Percentiles rank a stretch among this genome's conserved stretches.
Evolutionary conservation across 2,797 vertebrate genomes (phyloP).

Genomic region (Pelobates cultripes): DNA sequence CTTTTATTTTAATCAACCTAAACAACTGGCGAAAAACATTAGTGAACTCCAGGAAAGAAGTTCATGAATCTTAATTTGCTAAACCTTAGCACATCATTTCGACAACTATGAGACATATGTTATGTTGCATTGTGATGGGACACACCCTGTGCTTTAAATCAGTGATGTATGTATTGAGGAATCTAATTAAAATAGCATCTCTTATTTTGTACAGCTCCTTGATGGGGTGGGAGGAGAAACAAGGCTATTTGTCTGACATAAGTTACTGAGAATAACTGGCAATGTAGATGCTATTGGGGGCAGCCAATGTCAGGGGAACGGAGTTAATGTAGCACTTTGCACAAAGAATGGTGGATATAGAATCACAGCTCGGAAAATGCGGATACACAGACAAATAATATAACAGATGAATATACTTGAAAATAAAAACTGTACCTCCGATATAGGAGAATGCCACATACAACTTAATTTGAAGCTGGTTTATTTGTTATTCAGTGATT

Average conservation of each 20-base stretch:
- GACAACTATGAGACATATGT: neutral
- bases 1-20: neutral
- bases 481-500: no score
- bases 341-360: no score
- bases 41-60: neutral
- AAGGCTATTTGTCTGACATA: neutral
- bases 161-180: neutral
- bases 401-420: no score
- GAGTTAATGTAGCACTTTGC: no score
- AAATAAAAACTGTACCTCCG: no score
- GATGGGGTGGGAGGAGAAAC: neutral
- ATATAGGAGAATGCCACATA: no score
- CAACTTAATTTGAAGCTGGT: no score
- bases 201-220: neutral
- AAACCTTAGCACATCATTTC: constrained; percentile 5
- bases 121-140: neutral
- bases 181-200: neutral
- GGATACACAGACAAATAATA: no score
- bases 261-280: neutral
- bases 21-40: neutral
- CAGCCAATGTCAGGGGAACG: no score
- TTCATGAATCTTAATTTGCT: neutral
- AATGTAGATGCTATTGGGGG: neutral
- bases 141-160: neutral
- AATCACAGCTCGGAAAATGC: no score